Percentiles rank a stretch among this genome's conserved stretches.
Evolutionary conservation across 2,113 vertebrate species (phyloP).

Genomic region (Melanerpes aurifrons): DNA sequence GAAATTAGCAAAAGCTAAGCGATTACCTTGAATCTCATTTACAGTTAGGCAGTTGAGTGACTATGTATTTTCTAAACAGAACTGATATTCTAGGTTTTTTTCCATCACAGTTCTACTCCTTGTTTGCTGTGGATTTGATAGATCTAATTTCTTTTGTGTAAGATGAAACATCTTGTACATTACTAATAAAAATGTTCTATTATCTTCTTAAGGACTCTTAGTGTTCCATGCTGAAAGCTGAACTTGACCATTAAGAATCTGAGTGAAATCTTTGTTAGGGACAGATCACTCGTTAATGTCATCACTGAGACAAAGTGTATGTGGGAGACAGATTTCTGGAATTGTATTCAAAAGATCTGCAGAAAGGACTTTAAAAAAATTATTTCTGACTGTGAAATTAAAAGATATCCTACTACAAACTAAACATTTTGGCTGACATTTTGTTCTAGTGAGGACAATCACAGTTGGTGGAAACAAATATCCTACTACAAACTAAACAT

Average conservation of each 20-base stretch:
- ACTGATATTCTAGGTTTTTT: background rate
- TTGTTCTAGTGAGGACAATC: background rate
- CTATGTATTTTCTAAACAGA: background rate
- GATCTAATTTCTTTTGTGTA: background rate
- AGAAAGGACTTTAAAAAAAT: background rate
- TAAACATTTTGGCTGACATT: background rate
- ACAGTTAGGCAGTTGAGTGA: background rate
- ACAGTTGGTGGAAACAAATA: background rate
- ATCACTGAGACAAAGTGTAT: background rate
- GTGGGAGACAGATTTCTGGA: background rate
- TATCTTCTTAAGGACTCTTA: background rate
- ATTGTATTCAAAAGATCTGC: background rate
- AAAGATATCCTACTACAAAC: background rate
- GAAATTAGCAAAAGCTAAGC: background rate
- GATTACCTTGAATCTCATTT: background rate
- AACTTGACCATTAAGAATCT: background rate
- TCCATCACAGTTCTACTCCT: background rate
- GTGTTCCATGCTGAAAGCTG: background rate
- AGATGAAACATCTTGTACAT: background rate
- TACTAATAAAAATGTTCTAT: background rate
- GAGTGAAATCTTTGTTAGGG: background rate
- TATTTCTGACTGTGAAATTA: background rate
- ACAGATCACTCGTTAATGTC: background rate
- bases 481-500: background rate
- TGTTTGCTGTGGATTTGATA: background rate